Conservation (phyloP, 2,797 vertebrate species). For the Garrulus glandarius region DNA sequence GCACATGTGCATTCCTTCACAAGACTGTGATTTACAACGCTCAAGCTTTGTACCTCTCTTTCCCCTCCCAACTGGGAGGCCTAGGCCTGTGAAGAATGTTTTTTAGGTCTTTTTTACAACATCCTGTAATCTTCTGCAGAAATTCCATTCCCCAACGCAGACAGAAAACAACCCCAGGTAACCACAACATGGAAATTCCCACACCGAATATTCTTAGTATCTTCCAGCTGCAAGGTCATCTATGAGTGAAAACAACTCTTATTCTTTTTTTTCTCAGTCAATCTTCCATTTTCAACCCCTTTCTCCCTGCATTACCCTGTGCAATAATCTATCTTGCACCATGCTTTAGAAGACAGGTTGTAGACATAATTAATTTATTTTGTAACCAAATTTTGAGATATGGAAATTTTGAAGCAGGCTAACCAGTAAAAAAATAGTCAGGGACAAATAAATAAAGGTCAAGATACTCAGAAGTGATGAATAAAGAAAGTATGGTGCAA, state of each 20-base stretch:
- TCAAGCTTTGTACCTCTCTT: not conserved
- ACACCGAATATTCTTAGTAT: fast-evolving
- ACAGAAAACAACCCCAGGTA: not conserved
- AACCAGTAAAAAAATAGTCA: not conserved
- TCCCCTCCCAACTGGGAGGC: not conserved
- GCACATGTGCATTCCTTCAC: not conserved
- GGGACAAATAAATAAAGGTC: not conserved
- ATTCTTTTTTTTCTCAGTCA: not conserved
- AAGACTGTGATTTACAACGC: not conserved
- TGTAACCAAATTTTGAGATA: not conserved
- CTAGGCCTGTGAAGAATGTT: not conserved
- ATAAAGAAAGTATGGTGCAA: not conserved
- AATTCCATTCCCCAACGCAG: not conserved
- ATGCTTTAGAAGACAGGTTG: not conserved
- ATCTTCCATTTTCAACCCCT: not conserved
- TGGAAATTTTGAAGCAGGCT: not conserved
- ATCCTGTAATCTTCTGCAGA: not conserved
- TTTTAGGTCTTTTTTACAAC: not conserved
- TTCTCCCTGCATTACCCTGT: not conserved
- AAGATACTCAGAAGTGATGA: not conserved
- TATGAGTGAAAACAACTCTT: not conserved
- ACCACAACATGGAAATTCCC: not conserved
- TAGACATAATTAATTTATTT: not conserved
- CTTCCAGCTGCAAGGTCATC: not conserved
- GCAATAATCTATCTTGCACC: not conserved